Conservation (phyloP, 2,113 vertebrate species). For the Gnathonemus echidnorhynchus region DNA sequence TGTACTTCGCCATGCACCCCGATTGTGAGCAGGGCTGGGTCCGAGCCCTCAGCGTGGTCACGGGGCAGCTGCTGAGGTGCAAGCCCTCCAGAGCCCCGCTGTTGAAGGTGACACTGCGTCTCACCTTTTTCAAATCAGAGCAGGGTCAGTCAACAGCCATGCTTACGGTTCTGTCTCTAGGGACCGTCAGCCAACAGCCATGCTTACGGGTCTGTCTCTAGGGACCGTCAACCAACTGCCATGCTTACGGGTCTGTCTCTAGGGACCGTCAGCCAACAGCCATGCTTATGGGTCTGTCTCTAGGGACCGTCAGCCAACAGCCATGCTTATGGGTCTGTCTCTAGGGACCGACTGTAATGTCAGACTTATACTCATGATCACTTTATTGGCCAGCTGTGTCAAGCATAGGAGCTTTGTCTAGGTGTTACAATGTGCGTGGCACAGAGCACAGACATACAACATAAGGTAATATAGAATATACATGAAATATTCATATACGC, state of each 20-base stretch:
- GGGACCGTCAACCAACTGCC: neutral
- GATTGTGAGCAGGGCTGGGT: slow-evolving; percentile 70
- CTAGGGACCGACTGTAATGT: neutral
- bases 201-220: neutral
- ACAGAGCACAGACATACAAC: neutral
- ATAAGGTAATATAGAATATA: neutral
- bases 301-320: neutral
- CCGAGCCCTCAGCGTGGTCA: slow-evolving; percentile 69
- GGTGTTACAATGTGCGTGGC: neutral
- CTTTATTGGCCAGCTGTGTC: neutral
- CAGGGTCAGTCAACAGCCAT: neutral
- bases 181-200: neutral
- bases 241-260: neutral
- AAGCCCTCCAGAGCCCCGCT: slow-evolving; percentile 26
- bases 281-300: neutral
- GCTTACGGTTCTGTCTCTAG: neutral
- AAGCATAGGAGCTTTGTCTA: neutral
- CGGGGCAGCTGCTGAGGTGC: slow-evolving; percentile 51
- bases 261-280: neutral
- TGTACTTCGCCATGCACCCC: slow-evolving; percentile 73
- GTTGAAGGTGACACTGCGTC: slow-evolving; percentile 37
- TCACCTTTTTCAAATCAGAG: neutral
- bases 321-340: neutral
- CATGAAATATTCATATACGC: neutral
- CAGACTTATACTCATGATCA: neutral